Evolutionary conservation across 2,888 invertebrate species (phyloP).

Genomic region (Heliconius erato): DNA sequence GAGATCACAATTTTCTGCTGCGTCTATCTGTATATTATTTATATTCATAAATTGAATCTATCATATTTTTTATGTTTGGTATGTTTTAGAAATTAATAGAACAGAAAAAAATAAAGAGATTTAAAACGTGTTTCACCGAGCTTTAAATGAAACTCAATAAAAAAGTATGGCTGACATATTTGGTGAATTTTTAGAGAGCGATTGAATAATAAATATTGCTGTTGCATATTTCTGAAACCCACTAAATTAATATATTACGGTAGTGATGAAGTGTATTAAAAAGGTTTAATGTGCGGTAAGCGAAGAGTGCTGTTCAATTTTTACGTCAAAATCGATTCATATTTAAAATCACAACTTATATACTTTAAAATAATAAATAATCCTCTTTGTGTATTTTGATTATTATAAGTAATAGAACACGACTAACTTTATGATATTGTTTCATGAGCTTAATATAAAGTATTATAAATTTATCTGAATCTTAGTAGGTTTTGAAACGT

Average conservation of each 20-base stretch:
- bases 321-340: background rate
- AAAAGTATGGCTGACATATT: background rate
- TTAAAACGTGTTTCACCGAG: background rate
- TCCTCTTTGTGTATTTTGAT: background rate
- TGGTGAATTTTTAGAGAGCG: background rate
- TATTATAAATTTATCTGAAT: background rate
- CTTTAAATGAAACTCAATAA: background rate
- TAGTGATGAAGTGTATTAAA: conserved; percentile 3
- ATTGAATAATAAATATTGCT: conserved; percentile 3
- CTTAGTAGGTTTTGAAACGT: background rate
- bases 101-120: background rate
- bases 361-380: background rate
- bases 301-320: background rate
- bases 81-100: background rate
- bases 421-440: background rate
- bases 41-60: background rate
- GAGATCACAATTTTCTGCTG: no score
- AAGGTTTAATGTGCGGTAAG: background rate
- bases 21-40: no score
- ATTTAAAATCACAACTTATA: background rate
- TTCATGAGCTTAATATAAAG: background rate
- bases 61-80: background rate
- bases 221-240: background rate
- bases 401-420: background rate
- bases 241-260: conserved; percentile 13